These are phyloP conservation scores for Steatornis caripensis DNA, from an alignment of 2,113 vertebrate genomes.

Conservation along the genomic window DNA sequence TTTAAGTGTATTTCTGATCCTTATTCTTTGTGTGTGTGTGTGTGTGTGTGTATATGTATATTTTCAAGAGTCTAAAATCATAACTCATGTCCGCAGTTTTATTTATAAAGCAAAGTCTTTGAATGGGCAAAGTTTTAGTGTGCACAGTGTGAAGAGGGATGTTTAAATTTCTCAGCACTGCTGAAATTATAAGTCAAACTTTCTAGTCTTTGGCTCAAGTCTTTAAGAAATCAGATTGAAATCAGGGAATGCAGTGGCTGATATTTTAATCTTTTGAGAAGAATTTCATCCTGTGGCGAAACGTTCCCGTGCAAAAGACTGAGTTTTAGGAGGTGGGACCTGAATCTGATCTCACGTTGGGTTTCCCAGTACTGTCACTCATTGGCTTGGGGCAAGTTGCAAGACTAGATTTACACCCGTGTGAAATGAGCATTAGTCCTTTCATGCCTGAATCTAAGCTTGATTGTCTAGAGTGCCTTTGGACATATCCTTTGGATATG, in stretches of 20 bases:
- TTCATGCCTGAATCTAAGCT: background rate
- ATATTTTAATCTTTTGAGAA: background rate
- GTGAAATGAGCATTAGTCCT: background rate
- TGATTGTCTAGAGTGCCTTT: background rate
- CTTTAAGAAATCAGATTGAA: background rate
- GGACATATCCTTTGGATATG: background rate
- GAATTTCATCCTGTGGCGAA: background rate
- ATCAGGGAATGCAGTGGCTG: background rate
- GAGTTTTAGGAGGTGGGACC: background rate
- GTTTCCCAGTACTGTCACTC: background rate
- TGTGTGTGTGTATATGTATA: background rate
- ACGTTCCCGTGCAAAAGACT: background rate
- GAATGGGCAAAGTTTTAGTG: background rate
- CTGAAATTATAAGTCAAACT: background rate
- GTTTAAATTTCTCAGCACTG: background rate
- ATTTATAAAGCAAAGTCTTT: slow-evolving; percentile 19
- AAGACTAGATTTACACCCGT: background rate
- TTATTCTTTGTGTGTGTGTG: background rate
- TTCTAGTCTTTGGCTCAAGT: background rate
- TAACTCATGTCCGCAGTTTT: slow-evolving; percentile 19
- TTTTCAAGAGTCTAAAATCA: background rate
- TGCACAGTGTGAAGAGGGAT: background rate
- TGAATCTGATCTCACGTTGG: background rate
- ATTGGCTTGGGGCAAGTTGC: background rate
- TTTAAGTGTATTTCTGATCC: background rate